phyloP scores from a whole-genome alignment of 1,140 invertebrate genomes.

The Nomia melanderi region DNA sequence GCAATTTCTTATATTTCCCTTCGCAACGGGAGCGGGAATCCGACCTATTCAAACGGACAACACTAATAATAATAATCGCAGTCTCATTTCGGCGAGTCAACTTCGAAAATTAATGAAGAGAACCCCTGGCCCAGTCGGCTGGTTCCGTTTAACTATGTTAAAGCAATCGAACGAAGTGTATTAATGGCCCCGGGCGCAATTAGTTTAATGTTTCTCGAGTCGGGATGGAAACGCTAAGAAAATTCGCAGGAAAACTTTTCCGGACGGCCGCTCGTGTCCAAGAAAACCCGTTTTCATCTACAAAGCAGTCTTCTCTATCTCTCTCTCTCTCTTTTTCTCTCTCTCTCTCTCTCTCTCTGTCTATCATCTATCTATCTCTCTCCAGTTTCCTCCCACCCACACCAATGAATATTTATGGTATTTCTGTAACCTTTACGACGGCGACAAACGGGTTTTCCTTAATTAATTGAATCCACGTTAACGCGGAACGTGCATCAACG shows the following conservation, averaged over 20 bases:
- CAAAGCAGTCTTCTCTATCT: no score
- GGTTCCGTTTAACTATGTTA: background rate
- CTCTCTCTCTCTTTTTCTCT: no score
- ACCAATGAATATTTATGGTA: background rate
- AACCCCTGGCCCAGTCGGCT: background rate
- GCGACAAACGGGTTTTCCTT: conserved; percentile 23
- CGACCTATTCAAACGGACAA: no score
- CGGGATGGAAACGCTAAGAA: background rate
- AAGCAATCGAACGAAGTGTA: conserved; percentile 1
- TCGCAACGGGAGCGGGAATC: no score
- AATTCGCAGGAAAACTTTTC: background rate
- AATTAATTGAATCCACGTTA: conserved; percentile 17
- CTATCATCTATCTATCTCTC: no score
- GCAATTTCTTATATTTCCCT: no score
- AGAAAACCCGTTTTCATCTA: no score
- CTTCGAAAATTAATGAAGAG: background rate
- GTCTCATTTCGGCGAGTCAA: background rate
- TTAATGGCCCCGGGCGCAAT: background rate
- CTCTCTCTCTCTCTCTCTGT: no score
- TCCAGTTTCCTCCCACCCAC: background rate
- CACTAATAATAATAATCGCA: background rate
- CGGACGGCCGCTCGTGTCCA: no score
- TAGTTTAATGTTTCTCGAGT: background rate
- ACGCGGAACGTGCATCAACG: conserved; percentile 3
- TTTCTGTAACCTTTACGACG: conserved; percentile 7